These are phyloP conservation scores for Zosterops borbonicus DNA, from an alignment of 2,113 vertebrate genomes.

Conservation along the genomic window DNA sequence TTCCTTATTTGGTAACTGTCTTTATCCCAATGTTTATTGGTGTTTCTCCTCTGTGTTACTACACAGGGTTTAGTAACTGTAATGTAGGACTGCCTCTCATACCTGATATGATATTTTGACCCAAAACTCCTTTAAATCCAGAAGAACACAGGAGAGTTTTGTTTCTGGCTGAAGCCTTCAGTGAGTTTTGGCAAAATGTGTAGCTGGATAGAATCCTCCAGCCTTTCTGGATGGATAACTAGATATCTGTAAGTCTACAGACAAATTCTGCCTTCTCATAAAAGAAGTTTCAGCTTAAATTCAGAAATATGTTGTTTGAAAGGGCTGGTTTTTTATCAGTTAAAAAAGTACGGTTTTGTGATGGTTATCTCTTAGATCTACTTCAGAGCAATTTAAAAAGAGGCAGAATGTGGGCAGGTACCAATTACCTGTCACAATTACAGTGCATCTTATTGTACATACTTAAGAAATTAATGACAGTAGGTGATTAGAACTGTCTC, in stretches of 20 bases:
- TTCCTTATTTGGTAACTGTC: background rate
- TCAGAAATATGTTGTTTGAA: background rate
- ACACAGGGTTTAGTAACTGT: no score
- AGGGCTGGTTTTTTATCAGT: background rate
- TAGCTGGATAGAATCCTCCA: background rate
- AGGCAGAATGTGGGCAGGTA: slow-evolving; percentile 38
- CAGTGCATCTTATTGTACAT: slow-evolving; percentile 44
- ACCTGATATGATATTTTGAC: background rate
- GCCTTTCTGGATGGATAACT: background rate
- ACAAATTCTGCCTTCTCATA: background rate
- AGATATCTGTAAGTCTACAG: background rate
- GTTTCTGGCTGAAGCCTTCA: background rate
- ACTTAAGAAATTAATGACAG: slow-evolving; percentile 63
- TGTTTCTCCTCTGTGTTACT: background rate
- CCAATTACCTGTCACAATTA: slow-evolving; percentile 40
- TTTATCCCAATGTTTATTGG: background rate
- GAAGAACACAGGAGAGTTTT: background rate
- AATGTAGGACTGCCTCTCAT: background rate
- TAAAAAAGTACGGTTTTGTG: background rate
- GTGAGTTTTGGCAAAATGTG: background rate
- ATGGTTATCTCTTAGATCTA: slow-evolving; percentile 9
- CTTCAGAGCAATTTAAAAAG: background rate
- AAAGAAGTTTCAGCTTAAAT: background rate
- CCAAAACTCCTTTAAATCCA: background rate
- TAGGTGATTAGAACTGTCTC: slow-evolving; percentile 52